Percentiles rank a stretch among this genome's conserved stretches.
phyloP scores from a whole-genome alignment of 2,797 vertebrate genomes.

The Uromys caudimaculatus region DNA sequence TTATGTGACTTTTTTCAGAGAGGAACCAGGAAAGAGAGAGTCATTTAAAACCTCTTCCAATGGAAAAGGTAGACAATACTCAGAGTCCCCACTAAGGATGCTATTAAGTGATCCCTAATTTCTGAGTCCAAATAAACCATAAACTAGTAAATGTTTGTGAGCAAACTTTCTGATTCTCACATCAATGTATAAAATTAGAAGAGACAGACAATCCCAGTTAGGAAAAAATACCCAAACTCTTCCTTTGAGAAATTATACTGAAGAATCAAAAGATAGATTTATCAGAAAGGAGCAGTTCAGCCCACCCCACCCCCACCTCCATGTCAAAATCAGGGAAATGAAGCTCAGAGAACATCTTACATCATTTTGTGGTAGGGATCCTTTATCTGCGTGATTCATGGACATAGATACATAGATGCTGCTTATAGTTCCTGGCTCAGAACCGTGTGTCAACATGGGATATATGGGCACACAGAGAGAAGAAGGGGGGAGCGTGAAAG shows the following conservation, averaged over 20 bases:
- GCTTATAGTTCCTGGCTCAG: not conserved
- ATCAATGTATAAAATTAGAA: not conserved
- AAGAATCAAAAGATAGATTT: not conserved
- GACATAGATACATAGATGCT: not conserved
- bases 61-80: not conserved
- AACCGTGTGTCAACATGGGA: conserved; percentile 20
- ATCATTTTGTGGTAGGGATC: not conserved
- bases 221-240: not conserved
- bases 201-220: not conserved
- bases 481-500: too few relatives aligned
- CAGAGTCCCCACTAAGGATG: not conserved
- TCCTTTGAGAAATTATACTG: not conserved
- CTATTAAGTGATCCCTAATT: not conserved
- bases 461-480: not conserved
- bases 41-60: not conserved
- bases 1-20: not conserved
- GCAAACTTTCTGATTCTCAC: not conserved
- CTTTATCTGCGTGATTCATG: not conserved
- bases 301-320: not conserved
- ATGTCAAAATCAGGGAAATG: conserved; percentile 9
- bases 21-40: not conserved
- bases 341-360: not conserved
- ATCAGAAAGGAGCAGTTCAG: not conserved
- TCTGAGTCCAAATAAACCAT: not conserved
- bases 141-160: not conserved